Base-by-base conservation (phyloP, 1,140 invertebrate genomes). In the Bradynema listronoti region DNA sequence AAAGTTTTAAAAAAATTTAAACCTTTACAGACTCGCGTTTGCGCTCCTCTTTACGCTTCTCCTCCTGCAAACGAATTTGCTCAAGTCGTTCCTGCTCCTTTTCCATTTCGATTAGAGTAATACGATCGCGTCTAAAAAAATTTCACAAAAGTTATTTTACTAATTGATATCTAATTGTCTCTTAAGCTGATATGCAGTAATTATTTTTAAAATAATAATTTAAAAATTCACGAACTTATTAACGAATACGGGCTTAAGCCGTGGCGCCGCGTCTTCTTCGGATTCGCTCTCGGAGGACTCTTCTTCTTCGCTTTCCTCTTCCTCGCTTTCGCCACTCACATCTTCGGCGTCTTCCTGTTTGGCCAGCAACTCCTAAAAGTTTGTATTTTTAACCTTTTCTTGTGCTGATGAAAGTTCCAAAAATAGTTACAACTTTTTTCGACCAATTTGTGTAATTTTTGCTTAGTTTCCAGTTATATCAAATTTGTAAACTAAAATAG, bases 171-270 rank as follows among this genome's bases (percentile, higher is more conserved):
- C n/a, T n/a, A n/a, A n/a, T n/a, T n/a, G n/a, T n/a, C n/a, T n/a
- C n/a, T n/a, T n/a, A n/a, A n/a, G n/a, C n/a, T n/a, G n/a, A n/a
- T n/a, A n/a, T n/a, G n/a, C n/a, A n/a, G n/a, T 39, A 39, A 39
- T 14, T 14, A 14, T 39, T 39, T 14, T 53, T 43, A 7, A 7
- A 53, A 24, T 9, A n/a, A 14, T 11, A 50, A 55, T 55, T 14
- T 5, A 55, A 4, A 49, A 50, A 34, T 16, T 25, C 5, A 50
- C 78, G 62, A 79, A 82, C 76, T 94, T 95, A 61, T 88, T 83
- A 0, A 98, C 91, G 83, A 98, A 98, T 0, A 98, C 88, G 4
- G 94, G 94, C 75, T 97, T 98, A 5, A 98, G 83, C 56, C 91
- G 82, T 0, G 91, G 90, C 65, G 83, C 85, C 53, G 85, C 86